phyloP scores from a whole-genome alignment of 2,888 invertebrate species.

The Athripsodes cinereus region DNA sequence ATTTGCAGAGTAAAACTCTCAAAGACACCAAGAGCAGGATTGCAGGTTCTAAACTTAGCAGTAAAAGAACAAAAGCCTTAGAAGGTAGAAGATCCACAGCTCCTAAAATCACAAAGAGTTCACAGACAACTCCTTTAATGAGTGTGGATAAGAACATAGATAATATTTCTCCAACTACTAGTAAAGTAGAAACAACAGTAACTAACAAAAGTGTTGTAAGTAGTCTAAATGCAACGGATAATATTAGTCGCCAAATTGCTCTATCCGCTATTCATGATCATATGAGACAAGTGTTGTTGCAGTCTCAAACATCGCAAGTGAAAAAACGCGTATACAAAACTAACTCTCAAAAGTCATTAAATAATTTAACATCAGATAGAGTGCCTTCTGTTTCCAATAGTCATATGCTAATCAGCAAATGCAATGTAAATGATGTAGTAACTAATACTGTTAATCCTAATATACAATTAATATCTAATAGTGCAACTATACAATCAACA shows the following conservation, averaged over 20 bases:
- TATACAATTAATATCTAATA: background rate
- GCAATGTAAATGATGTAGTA: constrained; percentile 7
- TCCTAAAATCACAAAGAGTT: constrained; percentile 14
- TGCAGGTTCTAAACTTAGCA: constrained; percentile 6
- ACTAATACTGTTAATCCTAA: background rate
- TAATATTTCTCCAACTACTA: too few species aligned
- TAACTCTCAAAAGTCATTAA: background rate
- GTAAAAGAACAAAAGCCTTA: constrained; percentile 11
- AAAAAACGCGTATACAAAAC: background rate
- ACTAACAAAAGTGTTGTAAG: background rate
- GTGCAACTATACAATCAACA: background rate
- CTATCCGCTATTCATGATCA: constrained; percentile 19
- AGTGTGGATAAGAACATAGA: too few species aligned
- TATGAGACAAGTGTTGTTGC: constrained; percentile 21
- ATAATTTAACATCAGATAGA: constrained; percentile 12
- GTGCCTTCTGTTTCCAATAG: constrained; percentile 22
- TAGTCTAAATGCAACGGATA: background rate
- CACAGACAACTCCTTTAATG: background rate
- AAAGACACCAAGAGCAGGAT: constrained; percentile 14
- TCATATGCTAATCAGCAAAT: constrained; percentile 10
- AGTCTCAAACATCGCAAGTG: constrained; percentile 8
- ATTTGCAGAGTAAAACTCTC: constrained; percentile 10
- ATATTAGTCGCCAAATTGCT: background rate
- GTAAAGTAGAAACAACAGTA: too few species aligned
- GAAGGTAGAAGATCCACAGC: constrained; percentile 15